phyloP scores from a whole-genome alignment of 2,113 vertebrate species.

The Chunga burmeisteri region DNA sequence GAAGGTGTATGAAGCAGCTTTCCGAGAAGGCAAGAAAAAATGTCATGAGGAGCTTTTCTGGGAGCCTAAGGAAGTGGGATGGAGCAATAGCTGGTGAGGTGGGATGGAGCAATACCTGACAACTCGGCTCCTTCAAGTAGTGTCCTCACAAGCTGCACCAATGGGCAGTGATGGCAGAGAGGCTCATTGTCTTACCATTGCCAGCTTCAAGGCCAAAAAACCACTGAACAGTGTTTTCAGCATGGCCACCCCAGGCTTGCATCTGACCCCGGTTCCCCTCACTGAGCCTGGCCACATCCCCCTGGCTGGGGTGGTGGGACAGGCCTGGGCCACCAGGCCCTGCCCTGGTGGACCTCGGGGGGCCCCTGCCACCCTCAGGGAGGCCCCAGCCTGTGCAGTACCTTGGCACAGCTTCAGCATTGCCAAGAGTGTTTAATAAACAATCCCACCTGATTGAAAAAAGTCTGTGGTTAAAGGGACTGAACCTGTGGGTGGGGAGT shows the following conservation, averaged over 20 bases:
- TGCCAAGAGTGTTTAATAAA: background rate
- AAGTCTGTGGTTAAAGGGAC: background rate
- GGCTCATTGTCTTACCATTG: background rate
- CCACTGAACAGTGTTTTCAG: background rate
- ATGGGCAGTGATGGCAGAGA: background rate
- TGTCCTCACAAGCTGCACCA: background rate
- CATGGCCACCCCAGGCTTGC: background rate
- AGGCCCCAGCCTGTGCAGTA: no score
- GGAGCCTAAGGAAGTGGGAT: background rate
- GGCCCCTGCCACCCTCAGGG: background rate
- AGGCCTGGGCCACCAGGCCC: background rate
- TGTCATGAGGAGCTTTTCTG: background rate
- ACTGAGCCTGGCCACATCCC: background rate
- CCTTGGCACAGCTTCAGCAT: background rate
- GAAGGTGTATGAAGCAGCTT: accelerated
- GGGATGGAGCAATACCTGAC: background rate
- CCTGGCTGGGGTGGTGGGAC: background rate
- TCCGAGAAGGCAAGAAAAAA: background rate
- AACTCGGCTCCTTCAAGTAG: background rate
- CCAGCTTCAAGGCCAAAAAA: background rate
- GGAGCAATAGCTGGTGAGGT: background rate
- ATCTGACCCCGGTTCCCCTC: background rate
- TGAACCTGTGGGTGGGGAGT: background rate
- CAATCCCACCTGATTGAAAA: accelerated
- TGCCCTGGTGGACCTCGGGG: background rate